Evolutionary conservation across 1,140 invertebrate species (phyloP), one percentile per base, ranked within the genome.

Genomic region (Spodoptera frugiperda): DNA sequence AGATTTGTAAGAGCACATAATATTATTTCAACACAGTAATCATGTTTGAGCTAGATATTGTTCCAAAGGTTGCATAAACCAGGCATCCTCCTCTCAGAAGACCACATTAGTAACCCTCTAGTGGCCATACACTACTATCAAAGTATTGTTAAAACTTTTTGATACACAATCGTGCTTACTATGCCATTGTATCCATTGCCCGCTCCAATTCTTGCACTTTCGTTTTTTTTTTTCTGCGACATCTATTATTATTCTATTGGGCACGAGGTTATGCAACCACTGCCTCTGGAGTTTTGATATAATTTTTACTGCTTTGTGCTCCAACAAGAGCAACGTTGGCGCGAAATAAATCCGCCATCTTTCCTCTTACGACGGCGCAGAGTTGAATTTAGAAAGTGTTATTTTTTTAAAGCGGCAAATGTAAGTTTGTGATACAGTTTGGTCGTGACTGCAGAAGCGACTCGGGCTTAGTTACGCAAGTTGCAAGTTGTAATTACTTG

Each of bases 361-460:
- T 25, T 55, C 59, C 59, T 76, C 89, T 82, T 39, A 0, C 10
- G 1, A 19, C 19, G 0, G 0, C 19, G 57, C 83, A 86, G 55
- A 63, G 82, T 77, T 71, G 19, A 76, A 49, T 57, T 78, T 86
- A 9, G 71, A n/a, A 21, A 76, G 65, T 71, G 8, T 46, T 8
- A 9, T 68, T 8, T 17, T 65, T 77, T 70, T 75, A 17, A 21
- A 17, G 49, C 75, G 59, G 77, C 76, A 70, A 84, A 80, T 72
- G 59, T 73, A 76, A 82, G 67, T 78, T 86, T 84, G 85, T 85
- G 33, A 71, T 77, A 78, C 82, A 82, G 81, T 91, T 87, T 89
- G 89, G 83, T 93, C 91, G 91, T 93, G 91, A 93, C 91, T 92
- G 85, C 87, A 92, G 90, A 92, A 89, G 89, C 87, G 86, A 86